Conservation (phyloP, 2,113 vertebrate genomes). For the Tylochromis polylepis region DNA sequence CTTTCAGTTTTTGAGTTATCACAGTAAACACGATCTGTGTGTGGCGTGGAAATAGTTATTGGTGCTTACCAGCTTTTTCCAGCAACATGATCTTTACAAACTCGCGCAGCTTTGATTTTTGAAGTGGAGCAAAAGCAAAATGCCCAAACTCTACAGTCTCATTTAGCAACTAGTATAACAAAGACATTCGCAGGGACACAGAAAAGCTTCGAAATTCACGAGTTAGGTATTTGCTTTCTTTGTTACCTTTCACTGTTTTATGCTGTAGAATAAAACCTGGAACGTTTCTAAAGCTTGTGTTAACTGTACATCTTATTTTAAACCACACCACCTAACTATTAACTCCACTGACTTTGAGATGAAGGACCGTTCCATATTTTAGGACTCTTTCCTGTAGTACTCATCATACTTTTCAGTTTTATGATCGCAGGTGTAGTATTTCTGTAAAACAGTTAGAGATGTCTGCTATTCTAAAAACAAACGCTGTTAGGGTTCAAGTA, state of each 20-base stretch:
- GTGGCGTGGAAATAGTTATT: background rate
- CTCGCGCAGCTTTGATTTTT: background rate
- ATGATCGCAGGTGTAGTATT: background rate
- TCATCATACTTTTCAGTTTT: background rate
- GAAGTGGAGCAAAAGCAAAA: background rate
- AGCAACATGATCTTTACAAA: accelerated
- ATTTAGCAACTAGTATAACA: background rate
- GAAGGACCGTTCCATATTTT: background rate
- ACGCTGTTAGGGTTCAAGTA: background rate
- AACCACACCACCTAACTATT: background rate
- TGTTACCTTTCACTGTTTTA: background rate
- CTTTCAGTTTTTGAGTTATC: background rate
- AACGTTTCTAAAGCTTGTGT: accelerated
- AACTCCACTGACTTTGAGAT: background rate
- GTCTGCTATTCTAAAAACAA: background rate
- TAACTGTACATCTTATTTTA: background rate
- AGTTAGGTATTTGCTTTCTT: background rate
- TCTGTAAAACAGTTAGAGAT: background rate
- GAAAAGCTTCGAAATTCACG: background rate
- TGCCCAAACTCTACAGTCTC: background rate
- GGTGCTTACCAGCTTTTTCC: background rate
- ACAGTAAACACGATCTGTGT: background rate
- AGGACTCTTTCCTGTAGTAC: background rate
- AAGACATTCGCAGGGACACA: background rate
- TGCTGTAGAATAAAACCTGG: background rate